Evolutionary conservation across 2,113 vertebrate species (phyloP), one percentile per base, ranked within the genome.

Genomic region (Podarcis raffonei): DNA sequence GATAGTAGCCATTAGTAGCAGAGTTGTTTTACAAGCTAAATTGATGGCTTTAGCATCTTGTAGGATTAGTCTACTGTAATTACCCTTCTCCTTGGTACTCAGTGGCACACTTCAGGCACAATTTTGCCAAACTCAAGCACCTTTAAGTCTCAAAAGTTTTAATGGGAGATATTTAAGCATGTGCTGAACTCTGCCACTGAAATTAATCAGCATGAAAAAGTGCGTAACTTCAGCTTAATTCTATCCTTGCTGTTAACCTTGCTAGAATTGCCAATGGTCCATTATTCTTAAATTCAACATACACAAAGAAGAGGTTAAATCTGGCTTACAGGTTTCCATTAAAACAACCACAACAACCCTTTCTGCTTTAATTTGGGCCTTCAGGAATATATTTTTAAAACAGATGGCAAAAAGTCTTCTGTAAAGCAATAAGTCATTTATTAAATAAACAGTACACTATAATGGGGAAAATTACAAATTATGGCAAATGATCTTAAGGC

Each of bases 11-110:
- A 2, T 81, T 48, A 69, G 75, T 87, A 91, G 87, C 32, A 90
- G 81, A 32, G 84, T 30, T 87, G 42, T 84, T 48, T 90, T 78
- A 92, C 72, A 35, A 89, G 86, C 25, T 13, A 77, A 85, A 66
- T 59, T 4, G 39, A 80, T 71, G 80, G 22, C 82, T 88, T 91
- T 48, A 71, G 13, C 84, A 18, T 78, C 83, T 86, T 78, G n/a
- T 37, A 35, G 86, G 71, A 83, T 57, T 75, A n/a, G 72, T 6
- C 68, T 65, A 2, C 11, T 87, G 62, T 85, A 74, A 86, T 89
- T 77, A 32, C 79, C 75, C 27, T 83, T 62, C 59, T 62, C 91
- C 94, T 94, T 95, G 90, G 90, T 92, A 90, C 86, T 90, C 0
- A 66, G 76, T 93, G 83, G 81, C 91, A 94, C 87, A 39, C 62